These are phyloP conservation scores for Clarias gariepinus DNA, from an alignment of 2,113 vertebrate species.

Conservation along the genomic window DNA sequence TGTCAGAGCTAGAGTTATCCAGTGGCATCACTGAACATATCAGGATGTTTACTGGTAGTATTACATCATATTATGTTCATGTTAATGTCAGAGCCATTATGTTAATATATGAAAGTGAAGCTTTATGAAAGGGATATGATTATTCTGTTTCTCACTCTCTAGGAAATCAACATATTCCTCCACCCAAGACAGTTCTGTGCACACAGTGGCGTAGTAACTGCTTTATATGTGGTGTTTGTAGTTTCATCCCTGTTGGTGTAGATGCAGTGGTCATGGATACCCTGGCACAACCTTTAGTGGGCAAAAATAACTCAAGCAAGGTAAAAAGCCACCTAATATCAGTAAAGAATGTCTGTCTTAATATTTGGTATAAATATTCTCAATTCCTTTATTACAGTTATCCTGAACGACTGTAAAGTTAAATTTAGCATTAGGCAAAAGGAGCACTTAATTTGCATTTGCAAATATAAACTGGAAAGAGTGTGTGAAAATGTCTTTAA, in stretches of 20 bases:
- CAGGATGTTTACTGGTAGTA: conserved; percentile 49
- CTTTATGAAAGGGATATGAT: not conserved
- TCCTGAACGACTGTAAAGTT: too few relatives aligned
- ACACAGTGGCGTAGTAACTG: conserved; percentile 57
- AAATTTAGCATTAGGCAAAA: not conserved
- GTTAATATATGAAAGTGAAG: not conserved
- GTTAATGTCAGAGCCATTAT: not conserved
- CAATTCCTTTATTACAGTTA: too few relatives aligned
- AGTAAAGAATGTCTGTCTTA: not conserved
- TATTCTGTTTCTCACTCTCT: not conserved
- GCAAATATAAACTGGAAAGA: not conserved
- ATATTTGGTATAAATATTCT: not conserved
- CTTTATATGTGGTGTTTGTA: conserved; percentile 46
- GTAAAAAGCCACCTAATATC: not conserved
- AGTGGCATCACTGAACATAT: conserved; percentile 53
- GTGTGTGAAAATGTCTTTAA: not conserved
- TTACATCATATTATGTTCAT: not conserved
- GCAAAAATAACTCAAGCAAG: conserved; percentile 6
- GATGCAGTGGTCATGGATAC: conserved; percentile 50
- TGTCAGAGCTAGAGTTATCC: conserved; percentile 53
- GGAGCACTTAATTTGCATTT: not conserved
- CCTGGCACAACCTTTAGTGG: conserved; percentile 52
- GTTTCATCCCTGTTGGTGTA: conserved; percentile 51
- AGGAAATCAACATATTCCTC: conserved; percentile 55
- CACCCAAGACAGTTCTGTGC: conserved; percentile 46